A percentile compares a stretch with the other conserved stretches of the same genome.
phyloP scores from a whole-genome alignment of 2,113 vertebrate species.

The Hipposideros armiger region DNA sequence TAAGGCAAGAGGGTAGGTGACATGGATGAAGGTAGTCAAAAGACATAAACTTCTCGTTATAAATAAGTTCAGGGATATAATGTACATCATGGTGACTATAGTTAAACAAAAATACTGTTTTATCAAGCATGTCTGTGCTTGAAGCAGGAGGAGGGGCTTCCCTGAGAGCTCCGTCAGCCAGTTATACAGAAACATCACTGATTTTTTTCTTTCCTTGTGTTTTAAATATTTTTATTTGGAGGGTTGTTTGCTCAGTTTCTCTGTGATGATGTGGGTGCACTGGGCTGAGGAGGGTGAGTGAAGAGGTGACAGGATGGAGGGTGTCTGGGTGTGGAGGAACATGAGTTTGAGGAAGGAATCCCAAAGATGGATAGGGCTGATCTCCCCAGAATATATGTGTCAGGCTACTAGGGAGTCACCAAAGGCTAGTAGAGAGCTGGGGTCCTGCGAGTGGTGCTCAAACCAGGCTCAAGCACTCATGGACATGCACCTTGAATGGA shows the following conservation, averaged over 20 bases:
- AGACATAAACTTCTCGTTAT: not conserved
- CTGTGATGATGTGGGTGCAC: not conserved
- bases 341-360: not conserved
- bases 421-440: not conserved
- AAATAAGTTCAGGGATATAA: not conserved
- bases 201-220: not conserved
- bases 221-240: constrained; percentile 11
- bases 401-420: not conserved
- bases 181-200: not conserved
- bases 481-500: not conserved
- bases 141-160: not conserved
- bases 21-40: not conserved
- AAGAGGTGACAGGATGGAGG: not conserved
- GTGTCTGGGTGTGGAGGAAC: not conserved
- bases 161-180: not conserved
- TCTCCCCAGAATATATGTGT: not conserved
- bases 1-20: not conserved
- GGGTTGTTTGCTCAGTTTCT: not conserved
- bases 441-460: not conserved
- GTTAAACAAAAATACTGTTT: not conserved
- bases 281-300: not conserved
- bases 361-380: not conserved
- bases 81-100: not conserved
- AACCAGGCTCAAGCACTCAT: not conserved
- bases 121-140: not conserved